Base-by-base conservation (phyloP, 2,888 invertebrate species). In the Auanema freiburgensis region DNA sequence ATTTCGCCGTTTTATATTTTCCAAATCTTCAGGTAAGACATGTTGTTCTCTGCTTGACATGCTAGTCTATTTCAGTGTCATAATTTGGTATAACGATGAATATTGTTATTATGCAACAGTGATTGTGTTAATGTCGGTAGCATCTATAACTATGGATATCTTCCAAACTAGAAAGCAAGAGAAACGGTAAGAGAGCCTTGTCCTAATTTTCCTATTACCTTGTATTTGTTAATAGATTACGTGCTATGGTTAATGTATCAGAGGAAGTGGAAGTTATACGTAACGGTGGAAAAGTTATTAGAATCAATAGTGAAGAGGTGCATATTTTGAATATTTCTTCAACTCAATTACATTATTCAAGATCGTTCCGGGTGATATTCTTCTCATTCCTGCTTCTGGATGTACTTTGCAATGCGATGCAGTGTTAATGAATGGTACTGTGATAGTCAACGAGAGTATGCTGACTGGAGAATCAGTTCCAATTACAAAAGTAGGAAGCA, bases 391-490 rank as follows among this genome's bases (percentile, higher is more conserved):
- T 1, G 87, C 89, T 3, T 88, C 89, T 76, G 92, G 92, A 55
- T 91, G 91, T 82, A 89, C 91, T 87, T 76, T 84, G 67, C 86
- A 86, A 56, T 88, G 88, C 85, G 94, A 95, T 84, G 92, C 92
- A 16, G 89, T 93, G 71, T 87, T 95, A 25, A 87, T 93, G 40
- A 89, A 90, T 23, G 94, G 95, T 49, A 90, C 90, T 51, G 92
- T 92, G 80, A 92, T 94, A 74, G 92, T 95, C 65, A 93, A 95
- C 84, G 94, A 95, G 85, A 92, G 92, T 83, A 92, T 93, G 91
- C 88, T 95, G 3, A 94, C 94, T 21, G 92, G 94, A 67, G 95
- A 95, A 87, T 92, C 92, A 85, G 91, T 93, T 3, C 94, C 94
- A 2, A 91, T 93, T 8, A 91, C 91, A 71, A 95, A 95, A 87